A percentile compares a stretch with the other conserved stretches of the same genome.
Conservation (phyloP, 2,888 invertebrate species). For the Melinopterus prodromus region DNA sequence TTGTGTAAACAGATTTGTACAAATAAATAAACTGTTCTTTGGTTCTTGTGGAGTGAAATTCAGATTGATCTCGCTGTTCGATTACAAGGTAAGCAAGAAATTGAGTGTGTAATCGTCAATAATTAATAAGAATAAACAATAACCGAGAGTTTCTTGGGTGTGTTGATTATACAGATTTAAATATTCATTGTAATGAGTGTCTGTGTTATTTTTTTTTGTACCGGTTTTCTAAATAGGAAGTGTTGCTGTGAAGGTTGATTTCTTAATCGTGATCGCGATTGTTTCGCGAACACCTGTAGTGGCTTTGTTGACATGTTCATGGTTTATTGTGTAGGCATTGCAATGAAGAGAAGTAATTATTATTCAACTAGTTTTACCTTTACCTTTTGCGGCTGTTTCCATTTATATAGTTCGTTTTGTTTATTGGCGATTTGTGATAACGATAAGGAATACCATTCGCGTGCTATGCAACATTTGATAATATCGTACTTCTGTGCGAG, state of each 20-base stretch:
- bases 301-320: background rate
- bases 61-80: background rate
- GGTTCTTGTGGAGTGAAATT: background rate
- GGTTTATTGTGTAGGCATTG: background rate
- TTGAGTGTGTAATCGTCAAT: too few relatives aligned
- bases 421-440: background rate
- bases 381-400: background rate
- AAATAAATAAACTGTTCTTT: background rate
- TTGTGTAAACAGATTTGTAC: too few relatives aligned
- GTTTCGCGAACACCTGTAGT: background rate
- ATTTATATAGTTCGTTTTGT: background rate
- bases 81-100: background rate
- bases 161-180: background rate
- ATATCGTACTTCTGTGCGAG: background rate
- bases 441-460: background rate
- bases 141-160: background rate
- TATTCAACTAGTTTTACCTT: background rate
- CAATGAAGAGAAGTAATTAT: constrained; percentile 4
- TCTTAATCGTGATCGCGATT: background rate
- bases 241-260: background rate
- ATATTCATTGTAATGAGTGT: background rate
- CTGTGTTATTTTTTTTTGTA: background rate
- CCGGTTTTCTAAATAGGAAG: constrained; percentile 17
- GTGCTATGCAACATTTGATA: background rate
- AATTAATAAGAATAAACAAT: background rate